phyloP scores from a whole-genome alignment of 2,797 vertebrate species.

The Falco concolor region DNA sequence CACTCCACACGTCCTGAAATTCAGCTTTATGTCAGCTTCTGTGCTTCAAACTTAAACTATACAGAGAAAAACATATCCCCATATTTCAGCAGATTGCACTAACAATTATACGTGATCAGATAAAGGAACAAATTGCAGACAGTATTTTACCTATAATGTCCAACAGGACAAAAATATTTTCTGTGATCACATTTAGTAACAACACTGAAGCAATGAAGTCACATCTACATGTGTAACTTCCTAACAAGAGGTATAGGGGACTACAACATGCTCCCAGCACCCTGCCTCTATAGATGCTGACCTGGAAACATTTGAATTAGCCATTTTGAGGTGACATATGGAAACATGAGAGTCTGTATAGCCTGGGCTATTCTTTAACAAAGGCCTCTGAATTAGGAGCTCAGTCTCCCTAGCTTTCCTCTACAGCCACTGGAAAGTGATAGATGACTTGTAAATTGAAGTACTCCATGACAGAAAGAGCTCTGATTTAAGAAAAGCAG shows the following conservation, averaged over 20 bases:
- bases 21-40: not conserved
- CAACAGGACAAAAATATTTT: not conserved
- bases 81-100: not conserved
- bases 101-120: not conserved
- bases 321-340: not conserved
- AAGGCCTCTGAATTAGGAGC: not conserved
- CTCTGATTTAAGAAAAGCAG: not conserved
- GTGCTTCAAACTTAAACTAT: not conserved
- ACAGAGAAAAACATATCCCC: not conserved
- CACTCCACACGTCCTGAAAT: fast-evolving
- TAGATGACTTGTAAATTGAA: not conserved
- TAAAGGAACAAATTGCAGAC: not conserved
- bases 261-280: fast-evolving
- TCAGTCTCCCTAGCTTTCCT: not conserved
- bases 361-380: not conserved
- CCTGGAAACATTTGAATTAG: not conserved
- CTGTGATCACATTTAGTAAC: not conserved
- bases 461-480: not conserved
- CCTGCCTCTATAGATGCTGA: not conserved
- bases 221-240: not conserved
- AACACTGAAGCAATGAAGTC: not conserved
- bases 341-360: not conserved
- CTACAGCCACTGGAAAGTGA: not conserved
- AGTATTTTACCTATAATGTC: not conserved
- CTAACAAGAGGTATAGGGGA: not conserved